phyloP scores from a whole-genome alignment of 2,888 invertebrate genomes.

The Lasioglossum oenotherae region DNA sequence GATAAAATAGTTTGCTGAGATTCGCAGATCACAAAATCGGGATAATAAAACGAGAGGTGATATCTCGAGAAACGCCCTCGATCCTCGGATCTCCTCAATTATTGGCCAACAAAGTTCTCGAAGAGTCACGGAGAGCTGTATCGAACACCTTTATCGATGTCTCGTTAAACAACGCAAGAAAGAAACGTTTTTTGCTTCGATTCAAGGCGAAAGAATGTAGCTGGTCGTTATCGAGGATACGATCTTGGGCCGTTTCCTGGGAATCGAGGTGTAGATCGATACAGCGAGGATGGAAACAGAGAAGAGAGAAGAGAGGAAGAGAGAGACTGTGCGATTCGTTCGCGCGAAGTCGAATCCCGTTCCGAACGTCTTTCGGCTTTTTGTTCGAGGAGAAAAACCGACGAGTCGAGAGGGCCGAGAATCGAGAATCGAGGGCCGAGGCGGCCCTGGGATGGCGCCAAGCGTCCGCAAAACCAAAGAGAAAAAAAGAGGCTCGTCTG shows the following conservation, averaged over 20 bases:
- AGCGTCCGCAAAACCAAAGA: conserved; percentile 52
- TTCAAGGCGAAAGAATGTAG: conserved; percentile 14
- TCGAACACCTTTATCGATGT: conserved; percentile 11
- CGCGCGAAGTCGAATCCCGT: not conserved
- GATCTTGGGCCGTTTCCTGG: conserved; percentile 9
- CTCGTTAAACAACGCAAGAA: not conserved
- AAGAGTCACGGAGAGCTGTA: not conserved
- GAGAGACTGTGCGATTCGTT: conserved; percentile 9
- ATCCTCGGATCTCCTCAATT: not conserved
- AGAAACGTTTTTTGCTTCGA: not conserved
- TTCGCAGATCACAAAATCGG: not conserved
- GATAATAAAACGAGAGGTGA: not conserved
- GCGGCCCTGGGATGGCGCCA: conserved; percentile 59
- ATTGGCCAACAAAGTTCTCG: not conserved
- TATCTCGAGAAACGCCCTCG: not conserved
- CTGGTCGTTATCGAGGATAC: not conserved
- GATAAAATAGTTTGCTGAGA: not conserved
- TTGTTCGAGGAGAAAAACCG: conserved; percentile 21
- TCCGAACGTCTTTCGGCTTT: conserved; percentile 16
- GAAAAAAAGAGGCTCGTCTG: conserved; percentile 26
- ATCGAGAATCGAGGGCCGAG: not conserved
- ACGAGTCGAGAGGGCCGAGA: conserved; percentile 3
- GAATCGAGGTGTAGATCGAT: not conserved
- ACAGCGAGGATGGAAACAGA: not conserved
- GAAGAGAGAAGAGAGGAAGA: not conserved